Conservation (phyloP, 2,113 vertebrate species). For the Cephalopterus ornatus region DNA sequence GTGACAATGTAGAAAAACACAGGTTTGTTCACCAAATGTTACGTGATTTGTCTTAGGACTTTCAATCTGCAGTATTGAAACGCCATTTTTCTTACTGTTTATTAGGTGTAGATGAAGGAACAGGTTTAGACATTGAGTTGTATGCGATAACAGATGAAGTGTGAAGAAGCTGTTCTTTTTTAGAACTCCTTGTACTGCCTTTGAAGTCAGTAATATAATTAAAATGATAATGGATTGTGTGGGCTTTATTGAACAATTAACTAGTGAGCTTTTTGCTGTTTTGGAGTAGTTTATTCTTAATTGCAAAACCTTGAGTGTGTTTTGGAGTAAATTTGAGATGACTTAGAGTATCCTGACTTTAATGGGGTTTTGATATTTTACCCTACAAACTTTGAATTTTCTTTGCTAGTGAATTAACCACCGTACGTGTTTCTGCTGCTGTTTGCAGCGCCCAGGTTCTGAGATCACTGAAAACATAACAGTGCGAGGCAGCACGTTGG, state of each 20-base stretch:
- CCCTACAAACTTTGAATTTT: background rate
- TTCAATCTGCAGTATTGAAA: background rate
- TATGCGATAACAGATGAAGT: background rate
- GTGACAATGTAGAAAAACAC: background rate
- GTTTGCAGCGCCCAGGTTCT: background rate
- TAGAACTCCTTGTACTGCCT: background rate
- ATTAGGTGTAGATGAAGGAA: background rate
- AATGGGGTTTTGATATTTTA: background rate
- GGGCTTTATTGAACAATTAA: background rate
- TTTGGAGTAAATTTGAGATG: background rate
- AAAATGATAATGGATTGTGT: background rate
- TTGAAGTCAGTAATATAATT: slow-evolving; percentile 23
- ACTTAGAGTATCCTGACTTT: background rate
- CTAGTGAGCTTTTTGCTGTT: background rate
- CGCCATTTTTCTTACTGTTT: background rate
- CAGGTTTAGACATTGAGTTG: background rate
- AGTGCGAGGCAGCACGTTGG: background rate
- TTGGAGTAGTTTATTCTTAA: background rate
- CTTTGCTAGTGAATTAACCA: background rate
- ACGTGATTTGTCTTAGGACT: background rate
- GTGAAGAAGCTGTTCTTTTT: slow-evolving; percentile 21
- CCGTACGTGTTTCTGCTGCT: background rate
- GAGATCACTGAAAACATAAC: background rate
- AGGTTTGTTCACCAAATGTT: background rate
- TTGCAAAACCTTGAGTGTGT: background rate